Evolutionary conservation across 2,113 vertebrate species (phyloP).

Genomic region (Calidris pugnax): DNA sequence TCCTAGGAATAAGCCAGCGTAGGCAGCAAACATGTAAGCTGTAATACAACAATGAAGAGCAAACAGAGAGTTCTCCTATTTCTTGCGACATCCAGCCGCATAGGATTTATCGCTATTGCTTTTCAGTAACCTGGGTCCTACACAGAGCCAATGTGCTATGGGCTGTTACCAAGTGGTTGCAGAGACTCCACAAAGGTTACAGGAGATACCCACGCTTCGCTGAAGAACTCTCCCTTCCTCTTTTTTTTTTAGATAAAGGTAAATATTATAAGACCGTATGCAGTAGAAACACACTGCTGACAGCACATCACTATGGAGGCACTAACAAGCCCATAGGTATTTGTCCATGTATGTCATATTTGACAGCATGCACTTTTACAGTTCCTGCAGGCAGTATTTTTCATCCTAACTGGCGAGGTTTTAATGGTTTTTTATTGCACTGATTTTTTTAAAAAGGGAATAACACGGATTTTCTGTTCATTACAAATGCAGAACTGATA

Average conservation of each 20-base stretch:
- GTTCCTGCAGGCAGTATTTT: conserved; percentile 8
- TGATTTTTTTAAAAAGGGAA: not conserved
- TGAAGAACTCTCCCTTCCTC: not conserved
- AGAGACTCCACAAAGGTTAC: conserved; percentile 9
- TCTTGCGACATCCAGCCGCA: not conserved
- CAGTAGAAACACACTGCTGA: not conserved
- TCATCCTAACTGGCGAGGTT: not conserved
- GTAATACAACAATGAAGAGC: conserved; percentile 25
- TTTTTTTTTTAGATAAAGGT: not conserved
- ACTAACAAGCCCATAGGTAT: conserved; percentile 13
- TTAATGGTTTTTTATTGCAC: not conserved
- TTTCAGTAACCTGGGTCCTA: not conserved
- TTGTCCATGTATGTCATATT: not conserved
- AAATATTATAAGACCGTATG: conserved; percentile 2
- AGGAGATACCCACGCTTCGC: not conserved
- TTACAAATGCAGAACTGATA: not conserved
- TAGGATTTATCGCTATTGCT: not conserved
- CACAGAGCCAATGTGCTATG: not conserved
- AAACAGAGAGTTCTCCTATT: conserved; percentile 35
- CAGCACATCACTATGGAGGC: not conserved
- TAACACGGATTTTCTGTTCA: not conserved
- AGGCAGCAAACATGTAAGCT: not conserved
- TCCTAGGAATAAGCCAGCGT: not conserved
- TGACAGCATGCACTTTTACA: conserved; percentile 15
- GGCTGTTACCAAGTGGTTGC: not conserved